Conservation (phyloP, 2,113 vertebrate genomes). For the Gobius niger region DNA sequence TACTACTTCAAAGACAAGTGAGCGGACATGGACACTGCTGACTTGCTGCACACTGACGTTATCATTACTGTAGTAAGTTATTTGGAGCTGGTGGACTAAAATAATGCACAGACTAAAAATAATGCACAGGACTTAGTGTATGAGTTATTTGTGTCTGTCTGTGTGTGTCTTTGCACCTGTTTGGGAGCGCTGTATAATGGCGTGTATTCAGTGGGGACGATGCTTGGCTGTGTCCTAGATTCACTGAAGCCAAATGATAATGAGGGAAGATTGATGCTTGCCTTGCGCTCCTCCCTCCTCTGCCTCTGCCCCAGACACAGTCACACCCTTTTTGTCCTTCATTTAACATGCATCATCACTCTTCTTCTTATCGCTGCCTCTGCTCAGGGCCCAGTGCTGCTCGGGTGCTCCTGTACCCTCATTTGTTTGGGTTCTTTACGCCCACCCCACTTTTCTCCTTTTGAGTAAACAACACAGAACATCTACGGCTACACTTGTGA, state of each 20-base stretch:
- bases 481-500: not conserved
- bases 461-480: not conserved
- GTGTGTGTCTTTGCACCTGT: slow-evolving; percentile 14
- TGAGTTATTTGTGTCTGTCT: slow-evolving; percentile 20
- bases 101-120: not conserved
- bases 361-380: not conserved
- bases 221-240: slow-evolving; percentile 57
- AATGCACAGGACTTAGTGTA: not conserved
- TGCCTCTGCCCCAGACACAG: not conserved
- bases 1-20: too few species aligned
- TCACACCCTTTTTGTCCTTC: not conserved
- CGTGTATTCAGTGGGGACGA: slow-evolving; percentile 37
- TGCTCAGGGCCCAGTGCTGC: not conserved
- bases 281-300: slow-evolving; percentile 22
- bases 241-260: slow-evolving; percentile 60
- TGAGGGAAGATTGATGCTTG: slow-evolving; percentile 60
- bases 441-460: not conserved
- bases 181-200: slow-evolving; percentile 18
- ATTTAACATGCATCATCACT: not conserved
- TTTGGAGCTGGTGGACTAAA: not conserved
- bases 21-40: too few species aligned
- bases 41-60: too few species aligned
- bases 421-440: not conserved
- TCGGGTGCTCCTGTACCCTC: not conserved
- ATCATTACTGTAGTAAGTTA: not conserved